Base-by-base conservation (phyloP, 2,113 vertebrate species). In the Anas platyrhynchos region DNA sequence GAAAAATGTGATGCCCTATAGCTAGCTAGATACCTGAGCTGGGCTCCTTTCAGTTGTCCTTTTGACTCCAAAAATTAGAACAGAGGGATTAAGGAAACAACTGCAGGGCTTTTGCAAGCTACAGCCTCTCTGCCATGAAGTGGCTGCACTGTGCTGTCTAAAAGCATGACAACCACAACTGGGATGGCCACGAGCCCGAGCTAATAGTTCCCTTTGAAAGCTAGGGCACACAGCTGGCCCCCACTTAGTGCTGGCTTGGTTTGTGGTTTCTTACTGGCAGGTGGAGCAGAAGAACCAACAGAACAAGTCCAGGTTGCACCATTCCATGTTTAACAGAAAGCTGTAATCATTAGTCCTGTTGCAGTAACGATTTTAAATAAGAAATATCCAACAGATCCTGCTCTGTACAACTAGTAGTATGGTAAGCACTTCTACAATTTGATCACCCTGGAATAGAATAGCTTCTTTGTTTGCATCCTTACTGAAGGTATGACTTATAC, bases 91-190 rank as follows among this genome's bases (percentile, higher is more conserved):
- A n/a, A 68, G 41, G 58, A 68, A 25, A 72, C 56, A 9, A 69
- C 17, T 16, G 8, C 62, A 55, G 8, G 76, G 32, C 6, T 11
- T 62, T 67, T 12, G 14, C 1, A 2, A 13, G 26, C 72, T 69
- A 5, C 0, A 3, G 17, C 32, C 44, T 78, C 71, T 75, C 1
- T 4, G 43, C 65, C 3, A 0, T 46, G 32, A 11, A 0, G 0
- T 38, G 62, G 46, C 17, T 54, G 48, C 58, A 46, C 34, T 56
- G 29, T 32, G 4, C 38, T 46, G 2, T 65, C 16, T 84, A 31
- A 68, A 76, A 86, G 55, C 23, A 5, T 6, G 13, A 7, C 16
- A 61, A 11, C 43, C 29, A 1, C 16, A 44, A 31, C 44, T 75
- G 34, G 2, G 32, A 1, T 54, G 34, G 54, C 82, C 31, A 14